Evolutionary conservation across 2,888 invertebrate genomes (phyloP).

Genomic region (Tribolium freemani): DNA sequence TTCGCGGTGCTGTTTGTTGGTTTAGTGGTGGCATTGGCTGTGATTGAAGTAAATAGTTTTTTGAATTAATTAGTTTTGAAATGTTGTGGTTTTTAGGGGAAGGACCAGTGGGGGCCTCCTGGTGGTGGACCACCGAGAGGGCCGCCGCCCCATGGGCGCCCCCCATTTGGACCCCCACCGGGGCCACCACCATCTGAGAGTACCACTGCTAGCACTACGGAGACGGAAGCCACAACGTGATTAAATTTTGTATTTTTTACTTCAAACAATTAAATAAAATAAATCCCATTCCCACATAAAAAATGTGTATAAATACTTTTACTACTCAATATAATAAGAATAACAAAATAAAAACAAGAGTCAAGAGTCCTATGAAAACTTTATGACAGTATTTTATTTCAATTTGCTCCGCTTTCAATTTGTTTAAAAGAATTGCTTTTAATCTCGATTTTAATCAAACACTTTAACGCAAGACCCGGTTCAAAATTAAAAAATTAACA

Average conservation of each 20-base stretch:
- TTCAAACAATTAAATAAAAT: neutral
- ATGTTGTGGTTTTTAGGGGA: neutral
- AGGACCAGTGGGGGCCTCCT: neutral
- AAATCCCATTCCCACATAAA: neutral
- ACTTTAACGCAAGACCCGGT: too few species aligned
- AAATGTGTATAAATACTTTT: too few species aligned
- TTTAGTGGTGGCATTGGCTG: neutral
- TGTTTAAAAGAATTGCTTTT: too few species aligned
- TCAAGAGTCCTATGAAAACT: too few species aligned
- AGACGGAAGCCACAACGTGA: neutral
- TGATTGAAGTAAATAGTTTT: neutral
- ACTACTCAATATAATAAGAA: too few species aligned
- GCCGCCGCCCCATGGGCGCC: neutral
- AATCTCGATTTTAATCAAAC: too few species aligned
- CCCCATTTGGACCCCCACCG: constrained; percentile 6
- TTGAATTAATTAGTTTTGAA: neutral
- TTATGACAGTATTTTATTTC: too few species aligned
- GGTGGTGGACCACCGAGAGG: neutral
- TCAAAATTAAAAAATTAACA: too few species aligned
- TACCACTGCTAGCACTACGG: constrained; percentile 2
- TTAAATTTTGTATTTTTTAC: neutral
- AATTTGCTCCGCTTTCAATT: too few species aligned
- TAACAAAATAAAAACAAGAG: too few species aligned
- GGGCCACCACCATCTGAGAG: constrained; percentile 27
- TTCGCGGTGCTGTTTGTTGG: too few species aligned